These are phyloP conservation scores for Copidosoma floridanum DNA, from an alignment of 1,140 invertebrate species.

Conservation along the genomic window DNA sequence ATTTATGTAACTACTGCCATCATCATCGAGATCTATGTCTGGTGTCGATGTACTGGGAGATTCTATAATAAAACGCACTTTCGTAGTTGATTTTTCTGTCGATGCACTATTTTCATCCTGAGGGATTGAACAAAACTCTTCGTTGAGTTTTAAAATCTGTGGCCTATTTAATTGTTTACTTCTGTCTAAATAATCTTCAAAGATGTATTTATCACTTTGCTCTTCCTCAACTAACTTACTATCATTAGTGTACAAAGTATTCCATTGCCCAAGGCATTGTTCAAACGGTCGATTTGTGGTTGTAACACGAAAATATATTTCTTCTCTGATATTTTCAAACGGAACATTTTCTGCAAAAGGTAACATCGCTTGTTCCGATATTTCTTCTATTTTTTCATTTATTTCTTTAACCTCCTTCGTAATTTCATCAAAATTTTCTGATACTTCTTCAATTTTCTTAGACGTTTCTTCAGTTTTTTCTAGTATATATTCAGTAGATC, in stretches of 20 bases:
- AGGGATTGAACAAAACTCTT: slow-evolving; percentile 13
- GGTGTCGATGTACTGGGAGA: slow-evolving; percentile 28
- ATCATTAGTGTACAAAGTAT: slow-evolving; percentile 20
- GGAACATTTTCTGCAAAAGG: slow-evolving; percentile 21
- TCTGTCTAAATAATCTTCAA: slow-evolving; percentile 43
- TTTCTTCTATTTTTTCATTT: background rate
- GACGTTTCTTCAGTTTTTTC: slow-evolving; percentile 7
- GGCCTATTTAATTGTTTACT: slow-evolving; percentile 15
- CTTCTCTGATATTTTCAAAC: slow-evolving; percentile 30
- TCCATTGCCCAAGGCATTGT: slow-evolving; percentile 40
- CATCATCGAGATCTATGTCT: slow-evolving; percentile 13
- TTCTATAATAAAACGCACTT: slow-evolving; percentile 46
- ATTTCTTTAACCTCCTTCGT: background rate
- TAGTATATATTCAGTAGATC: no score
- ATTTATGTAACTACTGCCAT: background rate
- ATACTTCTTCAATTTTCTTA: background rate
- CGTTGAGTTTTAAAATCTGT: slow-evolving; percentile 20
- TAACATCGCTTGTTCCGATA: no score
- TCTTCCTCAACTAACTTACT: slow-evolving; percentile 10
- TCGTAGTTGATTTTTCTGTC: slow-evolving; percentile 30
- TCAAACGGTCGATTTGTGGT: slow-evolving; percentile 50
- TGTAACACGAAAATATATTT: slow-evolving; percentile 45
- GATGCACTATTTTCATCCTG: slow-evolving; percentile 1
- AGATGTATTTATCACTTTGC: slow-evolving; percentile 34
- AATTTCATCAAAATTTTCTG: background rate